Conservation (phyloP, 2,888 invertebrate species). For the Phyto melanocephala region DNA sequence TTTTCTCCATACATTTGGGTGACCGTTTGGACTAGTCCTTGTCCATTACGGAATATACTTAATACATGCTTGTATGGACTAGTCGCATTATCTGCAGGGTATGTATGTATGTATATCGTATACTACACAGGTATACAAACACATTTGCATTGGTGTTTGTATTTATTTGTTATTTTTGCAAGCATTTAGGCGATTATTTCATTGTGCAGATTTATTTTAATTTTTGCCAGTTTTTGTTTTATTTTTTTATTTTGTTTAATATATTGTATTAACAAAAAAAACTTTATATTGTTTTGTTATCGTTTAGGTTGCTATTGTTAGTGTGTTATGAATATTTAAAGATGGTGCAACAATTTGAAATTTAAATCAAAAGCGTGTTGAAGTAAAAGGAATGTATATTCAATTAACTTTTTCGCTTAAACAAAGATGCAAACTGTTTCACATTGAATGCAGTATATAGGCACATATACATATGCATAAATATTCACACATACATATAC, state of each 20-base stretch:
- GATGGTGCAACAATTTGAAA: slow-evolving; percentile 62
- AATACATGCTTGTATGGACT: too few species aligned
- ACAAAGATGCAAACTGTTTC: slow-evolving; percentile 5
- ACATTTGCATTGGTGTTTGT: neutral
- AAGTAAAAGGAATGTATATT: slow-evolving; percentile 63
- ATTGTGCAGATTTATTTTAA: slow-evolving; percentile 55
- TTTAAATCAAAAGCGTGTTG: slow-evolving; percentile 66
- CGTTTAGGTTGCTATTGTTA: slow-evolving; percentile 7
- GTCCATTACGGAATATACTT: too few species aligned
- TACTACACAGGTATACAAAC: neutral
- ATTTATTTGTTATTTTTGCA: slow-evolving; percentile 57
- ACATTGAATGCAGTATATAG: neutral
- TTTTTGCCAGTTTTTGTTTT: slow-evolving; percentile 18
- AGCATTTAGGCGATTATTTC: slow-evolving; percentile 64
- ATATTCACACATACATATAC: neutral
- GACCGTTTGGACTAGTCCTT: too few species aligned
- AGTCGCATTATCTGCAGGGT: too few species aligned
- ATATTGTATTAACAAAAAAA: slow-evolving; percentile 2
- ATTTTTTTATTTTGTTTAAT: neutral
- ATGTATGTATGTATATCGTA: neutral
- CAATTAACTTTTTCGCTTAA: slow-evolving; percentile 42
- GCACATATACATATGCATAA: neutral
- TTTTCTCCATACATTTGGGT: too few species aligned
- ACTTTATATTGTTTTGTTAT: slow-evolving; percentile 45
- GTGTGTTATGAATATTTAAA: slow-evolving; percentile 63